Percentiles rank a stretch among this genome's conserved stretches.
Conservation (phyloP, 2,797 vertebrate species). For the Urocyon cinereoargenteus region DNA sequence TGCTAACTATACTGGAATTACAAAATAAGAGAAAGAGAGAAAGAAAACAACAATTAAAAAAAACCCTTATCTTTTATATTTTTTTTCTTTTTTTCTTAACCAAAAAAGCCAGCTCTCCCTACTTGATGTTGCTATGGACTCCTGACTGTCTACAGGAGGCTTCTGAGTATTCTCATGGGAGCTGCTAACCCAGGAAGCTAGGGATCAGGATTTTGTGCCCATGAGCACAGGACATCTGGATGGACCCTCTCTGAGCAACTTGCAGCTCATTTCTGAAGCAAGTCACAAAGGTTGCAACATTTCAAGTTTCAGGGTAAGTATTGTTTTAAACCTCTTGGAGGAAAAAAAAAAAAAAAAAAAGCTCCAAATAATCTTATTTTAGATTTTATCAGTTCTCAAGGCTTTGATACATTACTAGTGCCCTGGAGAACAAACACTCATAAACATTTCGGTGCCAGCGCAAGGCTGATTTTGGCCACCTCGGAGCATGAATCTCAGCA, state of each 20-base stretch:
- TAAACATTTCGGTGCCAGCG: background rate
- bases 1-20: background rate
- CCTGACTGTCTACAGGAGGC: no score
- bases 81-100: background rate
- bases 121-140: background rate
- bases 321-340: background rate
- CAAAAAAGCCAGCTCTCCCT: background rate
- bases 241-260: background rate
- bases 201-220: background rate
- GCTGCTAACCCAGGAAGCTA: background rate
- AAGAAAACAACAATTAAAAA: no score
- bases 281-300: background rate
- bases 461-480: background rate
- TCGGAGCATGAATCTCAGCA: background rate
- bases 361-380: background rate
- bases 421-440: background rate
- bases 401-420: background rate
- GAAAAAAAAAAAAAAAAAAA: background rate
- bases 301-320: background rate
- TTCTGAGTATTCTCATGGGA: accelerated
- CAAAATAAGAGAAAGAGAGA: background rate
- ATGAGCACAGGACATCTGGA: accelerated
- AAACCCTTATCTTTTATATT: background rate
- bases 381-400: background rate
- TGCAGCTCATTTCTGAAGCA: background rate